A percentile compares a stretch with the other conserved stretches of the same genome.
phyloP scores from a whole-genome alignment of 2,888 invertebrate genomes.

The Metopia argyrocephala region DNA sequence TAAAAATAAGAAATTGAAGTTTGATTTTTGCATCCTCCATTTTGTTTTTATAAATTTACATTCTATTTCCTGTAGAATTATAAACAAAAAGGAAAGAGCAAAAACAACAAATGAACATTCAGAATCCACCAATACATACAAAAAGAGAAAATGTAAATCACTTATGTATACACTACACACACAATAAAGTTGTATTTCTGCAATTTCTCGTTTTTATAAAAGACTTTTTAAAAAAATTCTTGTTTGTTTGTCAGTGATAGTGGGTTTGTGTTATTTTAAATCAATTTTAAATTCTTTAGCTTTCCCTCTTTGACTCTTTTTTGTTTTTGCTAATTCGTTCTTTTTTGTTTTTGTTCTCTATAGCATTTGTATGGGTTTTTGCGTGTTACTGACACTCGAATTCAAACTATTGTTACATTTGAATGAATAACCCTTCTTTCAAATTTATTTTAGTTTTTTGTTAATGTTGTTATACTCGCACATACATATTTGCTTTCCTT shows the following conservation, averaged over 20 bases:
- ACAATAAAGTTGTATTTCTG: slow-evolving; percentile 1
- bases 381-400: slow-evolving; percentile 29
- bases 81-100: background rate
- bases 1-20: slow-evolving; percentile 9
- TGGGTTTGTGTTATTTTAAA: background rate
- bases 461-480: background rate
- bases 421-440: slow-evolving; percentile 39
- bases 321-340: background rate
- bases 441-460: background rate
- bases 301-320: background rate
- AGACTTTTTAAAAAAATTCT: background rate
- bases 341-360: background rate
- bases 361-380: background rate
- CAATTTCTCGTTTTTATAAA: background rate
- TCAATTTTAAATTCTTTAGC: background rate
- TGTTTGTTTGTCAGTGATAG: background rate
- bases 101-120: slow-evolving; percentile 4
- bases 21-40: slow-evolving; percentile 42
- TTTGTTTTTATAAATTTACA: background rate
- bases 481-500: background rate
- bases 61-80: background rate
- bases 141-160: background rate
- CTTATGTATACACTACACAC: background rate
- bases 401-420: slow-evolving; percentile 40
- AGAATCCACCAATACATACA: background rate